phyloP scores from a whole-genome alignment of 2,888 invertebrate species.

The Drepana falcataria region DNA sequence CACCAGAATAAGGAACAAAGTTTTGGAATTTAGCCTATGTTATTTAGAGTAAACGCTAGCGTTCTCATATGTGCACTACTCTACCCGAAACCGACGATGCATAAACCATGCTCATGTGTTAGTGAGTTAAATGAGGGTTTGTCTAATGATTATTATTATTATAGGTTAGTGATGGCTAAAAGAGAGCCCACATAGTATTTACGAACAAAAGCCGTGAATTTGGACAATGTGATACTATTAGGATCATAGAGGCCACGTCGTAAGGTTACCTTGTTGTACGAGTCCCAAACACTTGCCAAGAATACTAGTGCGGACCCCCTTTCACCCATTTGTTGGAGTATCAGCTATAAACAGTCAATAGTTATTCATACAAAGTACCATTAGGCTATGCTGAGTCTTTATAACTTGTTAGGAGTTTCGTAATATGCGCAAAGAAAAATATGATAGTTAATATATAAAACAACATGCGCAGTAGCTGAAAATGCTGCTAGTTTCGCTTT shows the following conservation, averaged over 20 bases:
- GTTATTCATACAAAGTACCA: conserved; percentile 18
- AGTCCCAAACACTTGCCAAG: conserved; percentile 65
- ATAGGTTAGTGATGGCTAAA: conserved; percentile 21
- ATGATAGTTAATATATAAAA: too few relatives aligned
- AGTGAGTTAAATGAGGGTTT: not conserved
- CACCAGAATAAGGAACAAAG: too few relatives aligned
- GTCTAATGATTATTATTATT: not conserved
- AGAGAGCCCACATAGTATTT: conserved; percentile 55
- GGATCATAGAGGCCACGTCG: conserved; percentile 29
- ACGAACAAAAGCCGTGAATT: conserved; percentile 24
- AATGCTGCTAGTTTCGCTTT: too few relatives aligned
- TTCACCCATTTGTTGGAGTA: conserved; percentile 73
- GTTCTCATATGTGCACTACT: too few relatives aligned
- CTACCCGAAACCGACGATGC: not conserved
- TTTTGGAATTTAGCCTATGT: too few relatives aligned
- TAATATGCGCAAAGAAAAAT: too few relatives aligned
- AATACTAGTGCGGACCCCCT: conserved; percentile 72
- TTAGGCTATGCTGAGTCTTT: not conserved
- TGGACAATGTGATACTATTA: conserved; percentile 39
- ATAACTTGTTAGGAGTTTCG: not conserved
- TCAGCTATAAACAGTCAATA: conserved; percentile 58
- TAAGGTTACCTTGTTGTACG: conserved; percentile 56
- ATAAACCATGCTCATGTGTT: not conserved
- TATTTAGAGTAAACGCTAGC: too few relatives aligned
- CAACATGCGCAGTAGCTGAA: too few relatives aligned